These are phyloP conservation scores for Physocephala rufipes DNA, from an alignment of 2,888 invertebrate genomes.

Conservation along the genomic window DNA sequence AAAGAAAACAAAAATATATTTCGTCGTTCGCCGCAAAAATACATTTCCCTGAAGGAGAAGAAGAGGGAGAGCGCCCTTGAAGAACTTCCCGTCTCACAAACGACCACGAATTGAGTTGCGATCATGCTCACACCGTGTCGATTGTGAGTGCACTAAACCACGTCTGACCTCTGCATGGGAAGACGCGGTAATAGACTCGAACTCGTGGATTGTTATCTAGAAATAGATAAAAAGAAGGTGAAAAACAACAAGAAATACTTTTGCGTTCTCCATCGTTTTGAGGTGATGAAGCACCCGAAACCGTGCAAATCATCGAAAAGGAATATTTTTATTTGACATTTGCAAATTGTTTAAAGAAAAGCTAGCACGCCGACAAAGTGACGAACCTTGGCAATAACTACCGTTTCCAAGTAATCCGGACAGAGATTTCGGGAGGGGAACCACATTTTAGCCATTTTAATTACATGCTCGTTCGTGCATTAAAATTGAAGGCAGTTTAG, in stretches of 20 bases:
- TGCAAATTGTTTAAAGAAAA: too few species aligned
- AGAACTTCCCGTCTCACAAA: not conserved
- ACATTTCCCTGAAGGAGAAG: not conserved
- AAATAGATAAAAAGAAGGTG: conserved; percentile 3
- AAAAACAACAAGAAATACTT: conserved; percentile 9
- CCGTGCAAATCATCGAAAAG: not conserved
- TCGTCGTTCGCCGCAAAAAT: not conserved
- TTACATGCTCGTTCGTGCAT: too few species aligned
- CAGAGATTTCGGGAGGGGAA: too few species aligned
- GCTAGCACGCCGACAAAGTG: too few species aligned
- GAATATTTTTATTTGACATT: not conserved
- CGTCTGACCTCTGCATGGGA: conserved; percentile 19
- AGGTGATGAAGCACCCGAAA: not conserved
- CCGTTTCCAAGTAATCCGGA: too few species aligned
- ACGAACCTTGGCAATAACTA: too few species aligned
- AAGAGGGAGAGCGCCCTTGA: not conserved
- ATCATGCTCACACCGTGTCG: conserved; percentile 1
- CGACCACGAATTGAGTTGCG: conserved; percentile 1
- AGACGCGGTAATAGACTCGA: conserved; percentile 1
- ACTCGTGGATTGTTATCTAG: too few species aligned
- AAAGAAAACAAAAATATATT: conserved; percentile 16
- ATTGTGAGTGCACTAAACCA: conserved; percentile 14
- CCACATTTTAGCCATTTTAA: too few species aligned
- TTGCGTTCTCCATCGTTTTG: conserved; percentile 5
- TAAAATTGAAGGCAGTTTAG: too few species aligned